Percentiles rank a stretch among this genome's conserved stretches.
These are phyloP conservation scores for Habropoda laboriosa DNA, from an alignment of 1,140 invertebrate species.

Conservation along the genomic window DNA sequence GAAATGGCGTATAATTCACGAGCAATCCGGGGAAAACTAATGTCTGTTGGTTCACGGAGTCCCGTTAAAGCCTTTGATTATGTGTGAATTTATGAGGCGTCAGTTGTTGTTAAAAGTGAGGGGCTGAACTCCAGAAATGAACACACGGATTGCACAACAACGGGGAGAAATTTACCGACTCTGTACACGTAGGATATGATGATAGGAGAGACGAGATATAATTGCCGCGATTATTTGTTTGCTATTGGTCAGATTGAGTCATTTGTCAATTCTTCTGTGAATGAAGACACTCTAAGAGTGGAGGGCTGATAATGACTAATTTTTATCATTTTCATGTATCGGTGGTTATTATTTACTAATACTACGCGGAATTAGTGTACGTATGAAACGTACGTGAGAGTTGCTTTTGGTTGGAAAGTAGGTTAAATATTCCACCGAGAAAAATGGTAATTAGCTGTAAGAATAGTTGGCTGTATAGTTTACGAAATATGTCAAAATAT, in stretches of 20 bases:
- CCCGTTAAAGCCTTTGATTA: constrained; percentile 15
- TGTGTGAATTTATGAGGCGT: background rate
- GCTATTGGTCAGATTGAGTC: no score
- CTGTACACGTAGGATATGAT: background rate
- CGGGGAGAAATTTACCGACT: background rate
- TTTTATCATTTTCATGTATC: background rate
- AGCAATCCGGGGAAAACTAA: constrained; percentile 5
- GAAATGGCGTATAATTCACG: background rate
- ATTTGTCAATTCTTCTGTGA: background rate
- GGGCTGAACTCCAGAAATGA: background rate
- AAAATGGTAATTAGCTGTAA: no score
- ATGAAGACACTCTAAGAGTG: background rate
- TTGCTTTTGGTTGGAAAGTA: no score
- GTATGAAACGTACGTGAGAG: no score
- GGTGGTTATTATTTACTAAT: no score
- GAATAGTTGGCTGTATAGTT: no score
- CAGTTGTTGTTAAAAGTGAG: background rate
- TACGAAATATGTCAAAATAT: no score
- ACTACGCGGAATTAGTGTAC: no score
- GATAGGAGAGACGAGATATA: background rate
- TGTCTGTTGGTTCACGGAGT: background rate
- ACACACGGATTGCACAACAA: background rate
- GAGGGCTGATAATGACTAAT: background rate
- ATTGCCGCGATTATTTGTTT: background rate
- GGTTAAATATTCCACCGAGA: no score